A percentile compares a stretch with the other conserved stretches of the same genome.
phyloP scores from a whole-genome alignment of 2,113 vertebrate genomes.

The Anarhynchus alexandrinus region DNA sequence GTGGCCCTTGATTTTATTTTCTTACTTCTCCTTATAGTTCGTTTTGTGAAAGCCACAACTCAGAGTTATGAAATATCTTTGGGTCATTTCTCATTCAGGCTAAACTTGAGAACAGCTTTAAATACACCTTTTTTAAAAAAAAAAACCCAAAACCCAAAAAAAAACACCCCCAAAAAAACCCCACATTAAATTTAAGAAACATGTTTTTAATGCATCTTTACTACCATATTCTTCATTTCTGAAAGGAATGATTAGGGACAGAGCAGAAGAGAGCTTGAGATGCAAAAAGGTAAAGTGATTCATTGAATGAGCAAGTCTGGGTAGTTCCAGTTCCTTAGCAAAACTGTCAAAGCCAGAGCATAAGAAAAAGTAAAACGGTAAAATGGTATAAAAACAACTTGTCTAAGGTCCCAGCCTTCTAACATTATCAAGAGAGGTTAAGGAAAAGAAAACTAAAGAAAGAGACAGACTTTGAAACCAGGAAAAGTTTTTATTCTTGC shows the following conservation, averaged over 20 bases:
- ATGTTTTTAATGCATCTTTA: not conserved
- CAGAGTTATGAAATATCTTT: not conserved
- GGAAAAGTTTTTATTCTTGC: constrained; percentile 20
- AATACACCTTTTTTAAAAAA: not conserved
- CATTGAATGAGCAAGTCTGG: not conserved
- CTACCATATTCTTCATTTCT: not conserved
- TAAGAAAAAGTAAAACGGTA: not conserved
- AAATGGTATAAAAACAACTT: not conserved
- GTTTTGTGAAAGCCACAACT: not conserved
- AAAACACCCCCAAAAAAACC: no score
- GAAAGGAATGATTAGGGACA: not conserved
- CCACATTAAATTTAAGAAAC: not conserved
- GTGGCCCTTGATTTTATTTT: not conserved
- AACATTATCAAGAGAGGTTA: not conserved
- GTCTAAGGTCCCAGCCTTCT: not conserved
- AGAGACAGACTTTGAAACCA: constrained; percentile 35
- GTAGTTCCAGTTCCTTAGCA: not conserved
- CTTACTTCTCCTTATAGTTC: not conserved
- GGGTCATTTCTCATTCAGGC: not conserved
- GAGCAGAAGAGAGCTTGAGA: not conserved
- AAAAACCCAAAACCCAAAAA: no score
- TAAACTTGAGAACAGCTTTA: not conserved
- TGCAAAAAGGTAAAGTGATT: not conserved
- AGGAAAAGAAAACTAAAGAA: not conserved
- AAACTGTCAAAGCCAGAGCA: constrained; percentile 21